Evolutionary conservation across 2,113 vertebrate species (phyloP), one percentile per base, ranked within the genome.

Genomic region (Trochalopteron elliotii): DNA sequence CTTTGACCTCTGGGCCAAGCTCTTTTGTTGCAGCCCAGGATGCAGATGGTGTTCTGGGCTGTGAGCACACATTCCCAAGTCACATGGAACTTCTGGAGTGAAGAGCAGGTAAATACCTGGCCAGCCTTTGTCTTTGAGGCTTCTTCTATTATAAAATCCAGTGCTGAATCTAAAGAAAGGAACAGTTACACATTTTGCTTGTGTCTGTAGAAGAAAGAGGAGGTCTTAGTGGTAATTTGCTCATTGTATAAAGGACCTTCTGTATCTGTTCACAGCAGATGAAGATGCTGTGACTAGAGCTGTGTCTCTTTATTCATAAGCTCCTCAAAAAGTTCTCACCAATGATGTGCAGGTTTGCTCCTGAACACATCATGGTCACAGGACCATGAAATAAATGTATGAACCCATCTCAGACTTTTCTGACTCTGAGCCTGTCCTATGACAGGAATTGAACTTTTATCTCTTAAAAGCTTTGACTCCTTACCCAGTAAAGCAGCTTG

Each of bases 21-120:
- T 60, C 23, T 21, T 57, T n/a, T 52, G 19, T 7, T 39, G 67
- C n/a, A 75, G 53, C 55, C n/a, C 70, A 19, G 24, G 24, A 12
- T 61, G n/a, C n/a, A 39, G 30, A 3, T 27, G 39, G 5, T 42
- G 42, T 55, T 33, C 30, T 69, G 40, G 39, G 45, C 28, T 82
- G 13, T 53, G n/a, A 76, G 49, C 5, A 35, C 27, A 20, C 25
- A 13, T 24, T 42, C 7, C 27, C 6, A 6, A 35, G 71, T 9
- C 35, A 28, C 1, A 0, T 23, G 18, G 27, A 49, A 33, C 7
- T 42, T n/a, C n/a, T 55, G 5, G 23, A 63, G 18, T 2, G 3
- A 31, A 70, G 20, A 92, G 16, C 12, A 77, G 63, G 18, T 22
- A 61, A 74, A 15, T 20, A 53, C 8, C 42, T 39, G n/a, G 7